Evolutionary conservation across 1,140 invertebrate genomes (phyloP), one percentile per base, ranked within the genome.

Genomic region (Leptonema lineaticorne): DNA sequence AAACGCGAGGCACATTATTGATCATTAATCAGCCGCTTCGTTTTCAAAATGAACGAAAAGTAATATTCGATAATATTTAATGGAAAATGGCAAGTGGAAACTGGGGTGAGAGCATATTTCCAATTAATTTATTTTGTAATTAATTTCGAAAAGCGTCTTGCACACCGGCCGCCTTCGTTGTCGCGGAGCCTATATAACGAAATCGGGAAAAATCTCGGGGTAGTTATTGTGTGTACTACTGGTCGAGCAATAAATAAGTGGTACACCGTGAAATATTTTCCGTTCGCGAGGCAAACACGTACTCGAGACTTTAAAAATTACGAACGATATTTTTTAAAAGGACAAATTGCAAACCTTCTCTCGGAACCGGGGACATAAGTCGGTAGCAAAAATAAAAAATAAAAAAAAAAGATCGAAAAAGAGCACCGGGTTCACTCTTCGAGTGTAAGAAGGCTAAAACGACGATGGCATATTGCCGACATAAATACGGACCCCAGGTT

Each of bases 321-420:
- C 59, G 9, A 27, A 33, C 59, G 29, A 62, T 62, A 62, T 62
- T 62, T 62, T n/a, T n/a, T 45, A 33, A 37, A 45, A 26, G 30
- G 33, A 62, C 59, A 62, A 62, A 62, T 62, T 45, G 59, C 59
- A 62, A 27, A 27, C 8, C n/a, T n/a, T n/a, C n/a, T n/a, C n/a
- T n/a, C n/a, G n/a, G n/a, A n/a, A n/a, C n/a, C n/a, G n/a, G n/a
- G n/a, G n/a, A n/a, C n/a, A n/a, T n/a, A n/a, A n/a, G n/a, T n/a
- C n/a, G n/a, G n/a, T n/a, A n/a, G n/a, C n/a, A n/a, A n/a, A n/a
- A n/a, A n/a, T n/a, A n/a, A n/a, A n/a, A n/a, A n/a, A n/a, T n/a
- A n/a, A n/a, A n/a, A n/a, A n/a, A n/a, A n/a, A n/a, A n/a, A n/a
- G n/a, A n/a, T n/a, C n/a, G n/a, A n/a, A n/a, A n/a, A n/a, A n/a